Evolutionary conservation across 2,888 invertebrate genomes (phyloP), one percentile per base, ranked within the genome.

Genomic region (Cryptocephalus primarius): DNA sequence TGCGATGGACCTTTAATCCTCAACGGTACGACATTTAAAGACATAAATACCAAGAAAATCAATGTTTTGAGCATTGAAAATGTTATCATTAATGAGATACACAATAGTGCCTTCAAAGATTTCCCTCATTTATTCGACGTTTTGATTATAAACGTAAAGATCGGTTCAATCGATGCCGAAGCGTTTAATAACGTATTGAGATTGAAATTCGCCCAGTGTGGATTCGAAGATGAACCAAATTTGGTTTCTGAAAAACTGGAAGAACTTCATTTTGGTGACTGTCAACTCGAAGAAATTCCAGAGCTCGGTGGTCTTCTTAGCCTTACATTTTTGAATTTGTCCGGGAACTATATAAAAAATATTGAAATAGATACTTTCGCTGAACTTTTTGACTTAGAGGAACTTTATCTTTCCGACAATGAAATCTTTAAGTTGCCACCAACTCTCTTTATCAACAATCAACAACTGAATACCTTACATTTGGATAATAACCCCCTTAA

Each of bases 391-490:
- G 76, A 78, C 42, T 74, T 88, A 45, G 81, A 83, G 62, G 85
- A 86, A 60, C 67, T 88, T 32, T 83, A 85, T 60, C 69, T 88
- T 8, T 82, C 85, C 12, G 76, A 81, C 54, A 88, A 88, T 62
- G 72, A 75, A 8, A 74, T 88, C 32, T 75, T 72, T 52, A 74
- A 75, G 3, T 68, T 88, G 42, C 80, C 83, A 0, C 66, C 72
- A 8, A 77, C 78, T 9, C 70, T 84, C 34, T 85, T 88, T 65
- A 75, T 78, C 8, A 76, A 77, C 48, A 86, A 83, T 49, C 72
- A 70, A 32, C 77, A 80, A 51, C 69, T 88, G 43, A 79, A 80
- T 43, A 82, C 79, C 6, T 76, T 89, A 12, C 77, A 80, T 57
- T 72, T 85, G 55, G 78, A 82, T 62, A 80, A 82, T 56, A 85